Conservation (phyloP, 2,113 vertebrate species). For the Percina caprodes region DNA sequence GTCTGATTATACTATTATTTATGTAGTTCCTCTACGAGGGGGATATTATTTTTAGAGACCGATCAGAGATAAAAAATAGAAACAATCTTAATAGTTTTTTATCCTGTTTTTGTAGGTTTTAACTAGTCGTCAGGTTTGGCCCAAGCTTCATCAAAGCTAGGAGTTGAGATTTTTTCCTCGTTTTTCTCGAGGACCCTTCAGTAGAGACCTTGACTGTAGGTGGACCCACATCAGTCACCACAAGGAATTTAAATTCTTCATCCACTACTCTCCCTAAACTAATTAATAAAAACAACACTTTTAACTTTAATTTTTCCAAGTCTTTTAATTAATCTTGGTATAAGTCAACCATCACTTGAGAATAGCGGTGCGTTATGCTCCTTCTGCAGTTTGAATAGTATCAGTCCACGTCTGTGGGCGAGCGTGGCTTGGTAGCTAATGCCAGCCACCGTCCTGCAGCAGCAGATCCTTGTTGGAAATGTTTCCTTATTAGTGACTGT, state of each 20-base stretch:
- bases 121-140: not conserved
- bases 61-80: too few species aligned
- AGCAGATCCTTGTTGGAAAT: constrained; percentile 51
- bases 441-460: constrained; percentile 36
- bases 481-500: constrained; percentile 64
- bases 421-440: constrained; percentile 29
- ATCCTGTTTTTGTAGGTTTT: not conserved
- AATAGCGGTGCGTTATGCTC: constrained; percentile 33
- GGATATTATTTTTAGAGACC: not conserved
- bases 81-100: not conserved
- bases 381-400: constrained; percentile 25
- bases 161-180: not conserved
- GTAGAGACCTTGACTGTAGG: not conserved
- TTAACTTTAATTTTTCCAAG: not conserved
- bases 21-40: not conserved
- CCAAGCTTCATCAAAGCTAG: not conserved
- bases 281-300: not conserved
- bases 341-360: constrained; percentile 31
- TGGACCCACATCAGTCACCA: not conserved
- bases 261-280: not conserved
- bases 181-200: constrained; percentile 10
- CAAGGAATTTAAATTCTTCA: not conserved
- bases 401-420: constrained; percentile 43
- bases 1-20: not conserved
- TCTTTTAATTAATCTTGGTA: constrained; percentile 19